Base-by-base conservation (phyloP, 2,888 invertebrate genomes). In the Adela reaumurella region DNA sequence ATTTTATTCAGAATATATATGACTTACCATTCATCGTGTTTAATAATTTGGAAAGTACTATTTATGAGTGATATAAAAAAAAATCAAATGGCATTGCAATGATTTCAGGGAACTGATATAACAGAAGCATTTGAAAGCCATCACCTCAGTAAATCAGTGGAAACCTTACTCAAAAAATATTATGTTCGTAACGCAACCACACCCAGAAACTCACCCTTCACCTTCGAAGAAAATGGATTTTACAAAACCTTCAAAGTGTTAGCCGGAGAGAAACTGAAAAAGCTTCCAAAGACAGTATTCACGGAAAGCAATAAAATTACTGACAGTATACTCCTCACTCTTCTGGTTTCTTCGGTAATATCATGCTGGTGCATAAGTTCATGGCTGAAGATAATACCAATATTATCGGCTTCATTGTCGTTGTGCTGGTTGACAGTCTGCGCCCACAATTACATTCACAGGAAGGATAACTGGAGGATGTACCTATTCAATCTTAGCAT, bases 391-490 rank as follows among this genome's bases (percentile, higher is more conserved):
- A 59, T 60, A 60, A 47, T 54, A 0, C 64, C 61, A 2, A 70
- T 67, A 49, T 45, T 70, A 4, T 51, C 61, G 17, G 68, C 74
- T 1, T 65, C 85, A 2, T 44, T 83, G 0, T 62, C 83, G 1
- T 62, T 92, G 2, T 76, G 81, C 2, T 84, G 86, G 81, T 69
- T 82, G 0, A 67, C 81, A 0, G 78, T 88, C 2, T 81, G 82
- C 1, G 78, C 87, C 0, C 93, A 94, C 61, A 93, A 92, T 62
- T 93, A 87, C 61, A 84, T 92, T 54, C 93, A 93, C 62, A 83
- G 82, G 60, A 84, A 74, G 54, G 85, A 89, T 54, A 91, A 86
- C 60, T 90, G 89, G 82, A 83, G 90, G 51, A 91, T 91, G 89
- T 88, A 87, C 58, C 83, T 88, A 47, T 89, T 89, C 57, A 88